phyloP scores from a whole-genome alignment of 2,113 vertebrate genomes.

The Speoplatyrhinus poulsoni region DNA sequence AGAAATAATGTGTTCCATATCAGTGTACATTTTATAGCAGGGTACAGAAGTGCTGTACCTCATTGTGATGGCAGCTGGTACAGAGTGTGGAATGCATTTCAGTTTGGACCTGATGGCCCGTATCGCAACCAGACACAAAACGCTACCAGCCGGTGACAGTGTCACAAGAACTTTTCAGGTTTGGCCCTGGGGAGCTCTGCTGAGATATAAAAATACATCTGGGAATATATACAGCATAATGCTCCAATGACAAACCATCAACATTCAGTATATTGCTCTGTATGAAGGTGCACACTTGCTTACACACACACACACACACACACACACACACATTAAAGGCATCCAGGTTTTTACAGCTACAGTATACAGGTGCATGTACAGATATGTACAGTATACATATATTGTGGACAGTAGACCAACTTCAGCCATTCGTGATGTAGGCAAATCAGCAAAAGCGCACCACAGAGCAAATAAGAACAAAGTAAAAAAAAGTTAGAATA shows the following conservation, averaged over 20 bases:
- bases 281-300: background rate
- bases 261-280: too few relatives aligned
- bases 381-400: background rate
- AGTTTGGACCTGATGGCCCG: constrained; percentile 32
- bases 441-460: too few relatives aligned
- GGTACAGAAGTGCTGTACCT: background rate
- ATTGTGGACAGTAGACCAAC: too few relatives aligned
- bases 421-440: too few relatives aligned
- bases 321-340: background rate
- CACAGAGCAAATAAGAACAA: too few relatives aligned
- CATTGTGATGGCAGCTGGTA: constrained; percentile 12
- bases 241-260: background rate
- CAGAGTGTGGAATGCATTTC: constrained; percentile 22
- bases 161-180: background rate
- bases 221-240: too few relatives aligned
- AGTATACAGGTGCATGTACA: background rate
- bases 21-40: background rate
- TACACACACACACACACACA: background rate
- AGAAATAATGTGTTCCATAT: too few relatives aligned
- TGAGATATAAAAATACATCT: background rate
- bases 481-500: too few relatives aligned
- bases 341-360: background rate
- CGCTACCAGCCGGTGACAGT: constrained; percentile 25
- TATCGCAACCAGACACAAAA: constrained; percentile 14
- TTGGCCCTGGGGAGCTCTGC: background rate